Conservation (phyloP, 2,113 vertebrate species). For the Psittacara wagleri region DNA sequence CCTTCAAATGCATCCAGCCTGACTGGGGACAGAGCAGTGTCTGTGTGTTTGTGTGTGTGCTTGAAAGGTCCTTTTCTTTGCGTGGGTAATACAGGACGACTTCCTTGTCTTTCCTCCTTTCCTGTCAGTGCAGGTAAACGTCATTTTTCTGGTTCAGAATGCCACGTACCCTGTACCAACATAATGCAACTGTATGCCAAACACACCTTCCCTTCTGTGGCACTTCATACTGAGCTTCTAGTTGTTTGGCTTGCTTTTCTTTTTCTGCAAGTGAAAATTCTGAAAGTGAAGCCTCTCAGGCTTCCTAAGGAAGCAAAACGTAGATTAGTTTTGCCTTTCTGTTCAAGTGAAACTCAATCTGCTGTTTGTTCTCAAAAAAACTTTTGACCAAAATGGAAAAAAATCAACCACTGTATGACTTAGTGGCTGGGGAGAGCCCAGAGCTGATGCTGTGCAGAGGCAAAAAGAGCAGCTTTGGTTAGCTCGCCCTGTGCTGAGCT, state of each 20-base stretch:
- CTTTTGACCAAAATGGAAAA: background rate
- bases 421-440: background rate
- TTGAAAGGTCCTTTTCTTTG: background rate
- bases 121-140: background rate
- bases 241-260: background rate
- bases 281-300: background rate
- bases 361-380: background rate
- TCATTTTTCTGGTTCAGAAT: background rate
- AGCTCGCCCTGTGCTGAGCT: background rate
- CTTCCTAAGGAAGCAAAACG: background rate
- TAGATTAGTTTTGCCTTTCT: background rate
- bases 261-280: background rate
- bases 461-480: background rate
- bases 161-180: background rate
- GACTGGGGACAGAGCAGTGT: background rate
- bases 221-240: background rate
- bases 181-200: background rate
- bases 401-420: background rate
- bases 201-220: background rate
- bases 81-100: background rate
- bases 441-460: background rate
- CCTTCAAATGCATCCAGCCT: background rate
- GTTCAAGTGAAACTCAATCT: background rate
- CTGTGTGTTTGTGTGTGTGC: rapidly evolving
- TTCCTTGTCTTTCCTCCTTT: background rate